A percentile compares a stretch with the other conserved stretches of the same genome.
Conservation (phyloP, 1,140 invertebrate genomes). For the Hyposmocoma kahamanoa region DNA sequence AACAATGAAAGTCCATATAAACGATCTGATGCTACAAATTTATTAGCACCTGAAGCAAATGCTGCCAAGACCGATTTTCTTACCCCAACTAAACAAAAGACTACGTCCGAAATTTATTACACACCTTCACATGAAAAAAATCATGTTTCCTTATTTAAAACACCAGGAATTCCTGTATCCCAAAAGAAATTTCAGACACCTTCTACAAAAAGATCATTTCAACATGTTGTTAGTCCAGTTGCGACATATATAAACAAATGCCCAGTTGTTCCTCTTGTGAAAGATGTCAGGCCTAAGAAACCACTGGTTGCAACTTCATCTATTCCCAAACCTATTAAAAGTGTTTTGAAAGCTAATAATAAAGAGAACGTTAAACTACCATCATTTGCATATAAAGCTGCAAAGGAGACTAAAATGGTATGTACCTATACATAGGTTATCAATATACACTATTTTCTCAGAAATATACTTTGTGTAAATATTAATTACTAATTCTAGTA, state of each 20-base stretch:
- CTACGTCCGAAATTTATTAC: slow-evolving; percentile 2
- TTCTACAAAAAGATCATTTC: slow-evolving; percentile 31
- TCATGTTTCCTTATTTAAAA: too few species aligned
- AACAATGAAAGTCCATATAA: too few species aligned
- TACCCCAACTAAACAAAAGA: slow-evolving; percentile 1
- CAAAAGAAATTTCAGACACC: slow-evolving; percentile 21
- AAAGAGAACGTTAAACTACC: slow-evolving; percentile 44
- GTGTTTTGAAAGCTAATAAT: slow-evolving; percentile 19
- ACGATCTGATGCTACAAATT: too few species aligned
- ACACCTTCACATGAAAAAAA: slow-evolving; percentile 19
- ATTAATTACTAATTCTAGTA: slow-evolving; percentile 4
- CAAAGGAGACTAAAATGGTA: slow-evolving; percentile 30
- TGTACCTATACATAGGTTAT: not conserved
- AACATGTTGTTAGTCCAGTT: slow-evolving; percentile 48
- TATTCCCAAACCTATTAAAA: slow-evolving; percentile 33
- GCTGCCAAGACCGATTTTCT: not conserved
- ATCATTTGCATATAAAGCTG: slow-evolving; percentile 44
- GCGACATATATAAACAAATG: slow-evolving; percentile 48
- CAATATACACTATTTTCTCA: not conserved
- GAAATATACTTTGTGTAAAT: not conserved
- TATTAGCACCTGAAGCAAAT: too few species aligned
- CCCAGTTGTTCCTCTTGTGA: slow-evolving; percentile 41
- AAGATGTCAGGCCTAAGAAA: slow-evolving; percentile 45
- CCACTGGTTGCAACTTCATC: slow-evolving; percentile 27
- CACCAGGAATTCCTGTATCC: slow-evolving; percentile 28